phyloP scores from a whole-genome alignment of 2,888 invertebrate species.

The Schizaphis graminum region DNA sequence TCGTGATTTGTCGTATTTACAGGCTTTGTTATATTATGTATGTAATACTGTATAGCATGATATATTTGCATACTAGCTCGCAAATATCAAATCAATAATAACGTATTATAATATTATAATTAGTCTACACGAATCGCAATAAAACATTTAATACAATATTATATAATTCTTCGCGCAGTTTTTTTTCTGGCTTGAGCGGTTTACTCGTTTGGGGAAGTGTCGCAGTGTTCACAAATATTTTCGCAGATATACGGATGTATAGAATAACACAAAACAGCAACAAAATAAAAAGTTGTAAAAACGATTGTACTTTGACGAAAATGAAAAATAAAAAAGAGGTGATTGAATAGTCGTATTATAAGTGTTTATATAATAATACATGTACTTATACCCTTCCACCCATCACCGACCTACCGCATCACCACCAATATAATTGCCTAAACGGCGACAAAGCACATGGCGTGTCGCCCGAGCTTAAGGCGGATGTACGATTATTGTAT shows the following conservation, averaged over 20 bases:
- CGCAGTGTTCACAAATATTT: not conserved
- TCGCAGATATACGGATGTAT: not conserved
- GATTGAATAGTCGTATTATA: not conserved
- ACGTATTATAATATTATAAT: not conserved
- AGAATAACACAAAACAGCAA: not conserved
- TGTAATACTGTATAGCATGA: no score
- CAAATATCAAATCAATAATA: not conserved
- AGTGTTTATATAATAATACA: no score
- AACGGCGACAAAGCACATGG: not conserved
- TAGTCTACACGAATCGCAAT: not conserved
- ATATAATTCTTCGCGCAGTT: not conserved
- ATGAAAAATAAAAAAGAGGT: not conserved
- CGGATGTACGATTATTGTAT: not conserved
- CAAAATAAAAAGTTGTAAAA: not conserved
- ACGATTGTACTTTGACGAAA: not conserved
- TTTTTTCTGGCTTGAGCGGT: not conserved
- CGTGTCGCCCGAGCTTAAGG: not conserved
- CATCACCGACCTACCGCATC: not conserved
- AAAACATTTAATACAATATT: not conserved
- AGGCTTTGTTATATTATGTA: no score
- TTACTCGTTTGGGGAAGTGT: not conserved
- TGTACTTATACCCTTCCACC: not conserved
- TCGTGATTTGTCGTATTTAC: not conserved
- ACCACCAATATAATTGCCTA: not conserved
- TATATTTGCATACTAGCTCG: not conserved